A percentile compares a stretch with the other conserved stretches of the same genome.
phyloP scores from a whole-genome alignment of 2,113 vertebrate species.

The Perccottus glenii region DNA sequence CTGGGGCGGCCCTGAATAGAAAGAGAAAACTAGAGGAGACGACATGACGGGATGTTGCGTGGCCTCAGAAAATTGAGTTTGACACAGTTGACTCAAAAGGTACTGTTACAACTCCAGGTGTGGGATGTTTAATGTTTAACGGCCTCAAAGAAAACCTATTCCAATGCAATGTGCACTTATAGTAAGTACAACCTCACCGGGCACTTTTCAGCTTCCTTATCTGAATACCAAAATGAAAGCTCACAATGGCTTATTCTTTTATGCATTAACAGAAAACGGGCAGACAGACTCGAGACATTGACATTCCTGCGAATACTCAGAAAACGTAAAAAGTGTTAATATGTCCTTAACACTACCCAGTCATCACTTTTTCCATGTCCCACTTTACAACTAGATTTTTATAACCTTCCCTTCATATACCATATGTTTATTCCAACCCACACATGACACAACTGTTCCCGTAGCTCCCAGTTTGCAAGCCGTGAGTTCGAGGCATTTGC shows the following conservation, averaged over 20 bases:
- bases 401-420: neutral
- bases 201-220: neutral
- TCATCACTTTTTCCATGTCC: neutral
- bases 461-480: slow-evolving; percentile 35
- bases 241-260: neutral
- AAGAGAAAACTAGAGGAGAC: too few relatives aligned
- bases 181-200: neutral
- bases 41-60: too few relatives aligned
- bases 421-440: slow-evolving; percentile 10
- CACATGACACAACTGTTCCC: slow-evolving; percentile 53
- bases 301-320: neutral
- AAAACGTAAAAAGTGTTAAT: neutral
- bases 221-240: neutral
- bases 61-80: too few relatives aligned
- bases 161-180: too few relatives aligned
- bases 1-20: too few relatives aligned
- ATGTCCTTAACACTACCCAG: neutral
- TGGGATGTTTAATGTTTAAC: too few relatives aligned
- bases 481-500: slow-evolving; percentile 40
- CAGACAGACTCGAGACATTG: neutral
- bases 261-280: neutral
- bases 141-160: too few relatives aligned
- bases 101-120: too few relatives aligned
- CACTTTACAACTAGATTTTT: neutral
- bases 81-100: too few relatives aligned